phyloP scores from a whole-genome alignment of 2,888 invertebrate species.

The Tricholauxania praeusta region DNA sequence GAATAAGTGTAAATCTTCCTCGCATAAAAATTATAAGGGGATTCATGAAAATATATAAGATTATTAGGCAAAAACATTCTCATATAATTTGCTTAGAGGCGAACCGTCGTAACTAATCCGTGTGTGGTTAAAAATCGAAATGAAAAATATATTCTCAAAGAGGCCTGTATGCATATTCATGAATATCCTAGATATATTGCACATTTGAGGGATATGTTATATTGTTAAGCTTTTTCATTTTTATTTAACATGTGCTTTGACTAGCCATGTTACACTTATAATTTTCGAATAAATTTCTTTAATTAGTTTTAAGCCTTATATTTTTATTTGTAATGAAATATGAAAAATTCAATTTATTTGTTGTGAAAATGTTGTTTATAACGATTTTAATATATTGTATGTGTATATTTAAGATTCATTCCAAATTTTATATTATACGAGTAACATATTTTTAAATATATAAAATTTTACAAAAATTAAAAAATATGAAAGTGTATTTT shows the following conservation, averaged over 20 bases:
- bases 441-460: background rate
- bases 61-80: background rate
- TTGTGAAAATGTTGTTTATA: background rate
- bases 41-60: constrained; percentile 24
- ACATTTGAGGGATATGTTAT: too few species aligned
- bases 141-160: too few species aligned
- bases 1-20: too few species aligned
- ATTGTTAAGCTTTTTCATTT: too few species aligned
- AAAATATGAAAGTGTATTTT: too few species aligned
- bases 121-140: too few species aligned
- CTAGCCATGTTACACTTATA: background rate
- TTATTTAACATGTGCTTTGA: background rate
- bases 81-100: too few species aligned
- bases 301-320: constrained; percentile 9
- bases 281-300: background rate
- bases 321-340: background rate
- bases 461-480: background rate
- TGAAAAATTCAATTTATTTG: background rate
- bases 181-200: too few species aligned
- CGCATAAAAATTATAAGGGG: too few species aligned
- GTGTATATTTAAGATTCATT: constrained; percentile 8
- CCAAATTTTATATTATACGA: constrained; percentile 2
- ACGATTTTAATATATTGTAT: background rate
- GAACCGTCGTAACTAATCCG: too few species aligned
- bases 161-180: too few species aligned